A percentile compares a stretch with the other conserved stretches of the same genome.
Conservation (phyloP, 2,888 invertebrate genomes). For the Phengaris arion region DNA sequence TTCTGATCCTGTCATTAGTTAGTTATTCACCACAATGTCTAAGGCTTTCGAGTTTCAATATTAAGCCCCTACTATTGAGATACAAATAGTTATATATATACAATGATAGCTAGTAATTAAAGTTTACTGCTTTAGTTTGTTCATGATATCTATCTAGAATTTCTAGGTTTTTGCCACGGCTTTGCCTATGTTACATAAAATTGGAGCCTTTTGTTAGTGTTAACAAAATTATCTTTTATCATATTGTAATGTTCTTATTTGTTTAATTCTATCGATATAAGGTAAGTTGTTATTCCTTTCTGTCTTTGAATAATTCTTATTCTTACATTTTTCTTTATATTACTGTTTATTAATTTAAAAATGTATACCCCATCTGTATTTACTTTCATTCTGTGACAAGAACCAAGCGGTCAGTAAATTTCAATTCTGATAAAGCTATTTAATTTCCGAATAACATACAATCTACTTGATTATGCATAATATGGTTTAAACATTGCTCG, state of each 20-base stretch:
- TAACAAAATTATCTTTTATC: not conserved
- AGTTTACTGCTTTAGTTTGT: constrained; percentile 38
- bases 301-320: too few relatives aligned
- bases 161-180: constrained; percentile 16
- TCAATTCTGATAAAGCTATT: constrained; percentile 9
- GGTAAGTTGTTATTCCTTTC: too few relatives aligned
- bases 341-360: too few relatives aligned
- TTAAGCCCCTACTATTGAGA: constrained; percentile 58
- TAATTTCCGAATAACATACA: constrained; percentile 21
- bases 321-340: too few relatives aligned
- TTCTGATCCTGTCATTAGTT: constrained; percentile 65
- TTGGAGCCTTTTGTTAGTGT: not conserved
- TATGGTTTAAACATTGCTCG: constrained; percentile 13
- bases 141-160: constrained; percentile 30
- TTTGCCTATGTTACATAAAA: not conserved
- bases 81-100: constrained; percentile 53
- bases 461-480: constrained; percentile 11
- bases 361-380: too few relatives aligned
- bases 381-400: not conserved
- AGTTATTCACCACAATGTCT: constrained; percentile 53
- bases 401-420: not conserved
- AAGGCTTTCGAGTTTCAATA: constrained; percentile 53
- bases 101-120: constrained; percentile 44
- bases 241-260: not conserved
- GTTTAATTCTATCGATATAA: too few relatives aligned